These are phyloP conservation scores for Anisognathus igniventris DNA, from an alignment of 2,797 vertebrate genomes.

Conservation along the genomic window DNA sequence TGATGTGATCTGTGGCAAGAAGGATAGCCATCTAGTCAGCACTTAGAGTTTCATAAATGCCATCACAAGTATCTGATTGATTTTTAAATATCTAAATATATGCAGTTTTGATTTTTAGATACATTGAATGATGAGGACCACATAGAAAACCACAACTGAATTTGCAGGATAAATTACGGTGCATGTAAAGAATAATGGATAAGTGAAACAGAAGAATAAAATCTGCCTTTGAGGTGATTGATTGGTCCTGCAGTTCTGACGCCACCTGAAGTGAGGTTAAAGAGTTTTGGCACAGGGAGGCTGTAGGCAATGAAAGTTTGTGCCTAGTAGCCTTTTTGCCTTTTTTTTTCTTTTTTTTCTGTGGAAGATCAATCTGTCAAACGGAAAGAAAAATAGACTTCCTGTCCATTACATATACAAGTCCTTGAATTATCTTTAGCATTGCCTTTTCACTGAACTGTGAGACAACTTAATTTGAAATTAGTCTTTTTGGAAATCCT, in stretches of 20 bases:
- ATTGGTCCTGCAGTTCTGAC: not conserved
- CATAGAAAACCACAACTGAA: not conserved
- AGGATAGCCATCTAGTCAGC: not conserved
- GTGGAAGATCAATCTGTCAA: slow-evolving; percentile 51
- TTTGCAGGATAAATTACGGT: not conserved
- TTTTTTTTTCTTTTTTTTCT: not conserved
- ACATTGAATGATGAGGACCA: not conserved
- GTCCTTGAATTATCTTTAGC: slow-evolving; percentile 56
- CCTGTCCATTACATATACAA: slow-evolving; percentile 54
- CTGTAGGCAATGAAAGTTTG: slow-evolving; percentile 32
- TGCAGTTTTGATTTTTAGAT: not conserved
- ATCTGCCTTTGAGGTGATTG: slow-evolving; percentile 10
- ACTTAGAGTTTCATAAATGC: not conserved
- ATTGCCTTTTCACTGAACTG: slow-evolving; percentile 60
- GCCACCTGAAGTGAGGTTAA: not conserved
- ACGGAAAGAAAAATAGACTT: slow-evolving; percentile 64
- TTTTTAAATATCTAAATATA: not conserved
- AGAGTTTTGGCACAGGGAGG: not conserved
- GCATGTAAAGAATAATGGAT: not conserved
- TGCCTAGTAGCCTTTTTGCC: not conserved
- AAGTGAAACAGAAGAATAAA: slow-evolving; percentile 30
- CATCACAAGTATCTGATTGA: not conserved
- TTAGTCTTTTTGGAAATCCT: slow-evolving; percentile 64
- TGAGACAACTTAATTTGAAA: slow-evolving; percentile 52
- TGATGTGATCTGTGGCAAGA: not conserved